Evolutionary conservation across 2,113 vertebrate species (phyloP).

Genomic region (Ptyas mucosa): DNA sequence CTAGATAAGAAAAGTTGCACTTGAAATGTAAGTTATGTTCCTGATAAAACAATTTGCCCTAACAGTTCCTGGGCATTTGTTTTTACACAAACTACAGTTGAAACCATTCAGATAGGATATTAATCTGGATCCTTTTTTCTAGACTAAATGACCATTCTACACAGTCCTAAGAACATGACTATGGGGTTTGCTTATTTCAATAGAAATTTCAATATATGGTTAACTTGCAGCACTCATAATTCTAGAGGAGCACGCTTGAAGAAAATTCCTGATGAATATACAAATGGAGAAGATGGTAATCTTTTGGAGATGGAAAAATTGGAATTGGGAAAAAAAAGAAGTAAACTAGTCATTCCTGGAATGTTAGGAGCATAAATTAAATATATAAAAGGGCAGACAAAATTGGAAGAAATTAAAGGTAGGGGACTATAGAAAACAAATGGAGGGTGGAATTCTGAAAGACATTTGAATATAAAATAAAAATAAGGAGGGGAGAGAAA

Average conservation of each 20-base stretch:
- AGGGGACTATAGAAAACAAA: background rate
- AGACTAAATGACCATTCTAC: background rate
- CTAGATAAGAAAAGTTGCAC: slow-evolving; percentile 23
- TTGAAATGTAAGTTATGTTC: background rate
- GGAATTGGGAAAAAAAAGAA: background rate
- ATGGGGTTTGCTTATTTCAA: background rate
- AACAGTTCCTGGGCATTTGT: background rate
- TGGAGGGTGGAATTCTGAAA: background rate
- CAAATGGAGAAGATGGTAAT: background rate
- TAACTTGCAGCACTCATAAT: background rate
- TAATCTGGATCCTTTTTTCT: background rate
- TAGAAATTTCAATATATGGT: background rate
- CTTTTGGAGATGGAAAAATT: background rate
- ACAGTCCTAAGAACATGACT: background rate
- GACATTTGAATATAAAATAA: background rate
- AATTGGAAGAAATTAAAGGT: background rate
- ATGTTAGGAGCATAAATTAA: background rate
- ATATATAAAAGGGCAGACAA: background rate
- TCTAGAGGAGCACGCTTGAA: background rate
- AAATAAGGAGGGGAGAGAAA: background rate
- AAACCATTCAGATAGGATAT: background rate
- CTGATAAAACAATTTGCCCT: background rate
- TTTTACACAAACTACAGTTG: background rate
- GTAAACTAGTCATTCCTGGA: background rate
- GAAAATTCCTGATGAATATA: background rate